A percentile compares a stretch with the other conserved stretches of the same genome.
phyloP scores from a whole-genome alignment of 2,797 vertebrate species.

The Tapirus indicus region DNA sequence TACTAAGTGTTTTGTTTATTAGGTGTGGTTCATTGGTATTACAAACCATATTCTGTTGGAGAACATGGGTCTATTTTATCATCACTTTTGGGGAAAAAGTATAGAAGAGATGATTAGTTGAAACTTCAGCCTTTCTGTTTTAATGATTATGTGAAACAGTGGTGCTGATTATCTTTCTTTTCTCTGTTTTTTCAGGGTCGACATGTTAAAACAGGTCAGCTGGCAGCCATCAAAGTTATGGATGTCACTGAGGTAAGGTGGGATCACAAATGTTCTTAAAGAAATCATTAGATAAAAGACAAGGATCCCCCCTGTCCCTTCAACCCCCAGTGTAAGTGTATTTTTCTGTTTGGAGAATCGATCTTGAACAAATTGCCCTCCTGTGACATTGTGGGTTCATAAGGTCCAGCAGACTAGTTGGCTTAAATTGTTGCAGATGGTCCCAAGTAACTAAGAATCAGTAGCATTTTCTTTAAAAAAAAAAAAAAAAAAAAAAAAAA shows the following conservation, averaged over 20 bases:
- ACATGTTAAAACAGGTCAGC: conserved; percentile 99
- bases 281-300: background rate
- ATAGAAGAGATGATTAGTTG: background rate
- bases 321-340: fast-evolving
- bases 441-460: background rate
- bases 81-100: background rate
- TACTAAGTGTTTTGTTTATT: conserved; percentile 52
- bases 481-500: background rate
- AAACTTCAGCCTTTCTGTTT: background rate
- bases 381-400: background rate
- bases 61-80: background rate
- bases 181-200: conserved; percentile 92
- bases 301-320: background rate
- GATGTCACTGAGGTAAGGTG: conserved; percentile 98
- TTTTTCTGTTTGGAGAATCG: conserved; percentile 57
- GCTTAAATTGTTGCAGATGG: conserved; percentile 49
- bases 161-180: conserved; percentile 32
- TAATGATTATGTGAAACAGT: background rate
- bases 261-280: conserved; percentile 53
- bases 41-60: background rate
- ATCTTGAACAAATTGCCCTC: background rate
- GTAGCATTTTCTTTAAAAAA: conserved; percentile 38
- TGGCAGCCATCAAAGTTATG: conserved; percentile 99
- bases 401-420: background rate
- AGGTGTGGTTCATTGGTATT: conserved; percentile 4